Evolutionary conservation across 1,140 invertebrate species (phyloP).

Genomic region (Trypoxylus dichotomus): DNA sequence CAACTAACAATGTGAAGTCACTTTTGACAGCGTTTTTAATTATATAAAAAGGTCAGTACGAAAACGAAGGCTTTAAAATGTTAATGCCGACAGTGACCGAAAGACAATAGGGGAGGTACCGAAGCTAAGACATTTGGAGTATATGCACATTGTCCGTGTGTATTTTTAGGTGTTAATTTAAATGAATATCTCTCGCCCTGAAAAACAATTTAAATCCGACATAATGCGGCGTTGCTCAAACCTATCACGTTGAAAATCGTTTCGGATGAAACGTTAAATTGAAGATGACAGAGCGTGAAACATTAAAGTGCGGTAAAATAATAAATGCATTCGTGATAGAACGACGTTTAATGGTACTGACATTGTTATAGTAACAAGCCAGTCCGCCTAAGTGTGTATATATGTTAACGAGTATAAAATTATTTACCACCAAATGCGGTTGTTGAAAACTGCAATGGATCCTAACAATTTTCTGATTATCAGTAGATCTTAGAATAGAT

Average conservation of each 20-base stretch:
- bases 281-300: constrained; percentile 23
- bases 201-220: constrained; percentile 18
- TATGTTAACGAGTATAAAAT: too few relatives aligned
- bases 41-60: background rate
- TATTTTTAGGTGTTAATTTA: constrained; percentile 23
- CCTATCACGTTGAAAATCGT: background rate
- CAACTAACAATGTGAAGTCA: constrained; percentile 19
- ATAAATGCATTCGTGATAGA: constrained; percentile 13
- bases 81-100: background rate
- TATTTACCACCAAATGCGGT: too few relatives aligned
- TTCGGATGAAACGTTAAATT: constrained; percentile 12
- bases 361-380: background rate
- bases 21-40: background rate
- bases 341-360: background rate
- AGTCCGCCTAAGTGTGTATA: background rate
- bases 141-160: background rate
- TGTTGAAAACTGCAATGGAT: too few relatives aligned
- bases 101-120: background rate
- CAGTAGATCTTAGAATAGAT: too few relatives aligned
- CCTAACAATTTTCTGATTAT: too few relatives aligned
- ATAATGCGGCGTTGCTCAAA: background rate
- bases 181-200: background rate
- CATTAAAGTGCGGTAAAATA: constrained; percentile 24
- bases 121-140: background rate
- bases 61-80: background rate